phyloP scores from a whole-genome alignment of 2,797 vertebrate genomes.

The Microhierax caerulescens region DNA sequence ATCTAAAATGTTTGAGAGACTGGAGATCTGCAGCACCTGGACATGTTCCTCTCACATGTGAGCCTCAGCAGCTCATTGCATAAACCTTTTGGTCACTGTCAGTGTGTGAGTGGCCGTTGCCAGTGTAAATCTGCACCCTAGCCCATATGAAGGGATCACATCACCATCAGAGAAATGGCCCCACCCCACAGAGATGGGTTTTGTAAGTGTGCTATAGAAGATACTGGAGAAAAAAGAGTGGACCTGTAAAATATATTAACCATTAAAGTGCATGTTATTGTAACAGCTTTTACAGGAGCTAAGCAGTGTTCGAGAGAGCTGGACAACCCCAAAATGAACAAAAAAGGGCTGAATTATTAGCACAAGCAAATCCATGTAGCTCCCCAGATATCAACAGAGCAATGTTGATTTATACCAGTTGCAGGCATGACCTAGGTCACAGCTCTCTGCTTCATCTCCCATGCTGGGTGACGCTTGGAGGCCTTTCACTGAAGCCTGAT shows the following conservation, averaged over 20 bases:
- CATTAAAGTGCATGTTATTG: neutral
- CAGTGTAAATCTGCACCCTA: neutral
- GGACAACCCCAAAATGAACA: neutral
- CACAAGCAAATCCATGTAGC: neutral
- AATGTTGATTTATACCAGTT: constrained; percentile 17
- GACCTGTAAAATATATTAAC: neutral
- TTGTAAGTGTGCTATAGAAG: neutral
- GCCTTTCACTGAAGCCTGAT: neutral
- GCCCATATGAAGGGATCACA: neutral
- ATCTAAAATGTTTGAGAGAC: neutral
- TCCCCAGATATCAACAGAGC: neutral
- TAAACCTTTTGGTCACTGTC: neutral
- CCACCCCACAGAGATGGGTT: neutral
- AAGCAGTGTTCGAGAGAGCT: neutral
- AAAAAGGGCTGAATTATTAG: neutral
- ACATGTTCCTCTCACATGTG: neutral
- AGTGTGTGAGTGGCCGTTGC: neutral
- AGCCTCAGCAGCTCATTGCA: neutral
- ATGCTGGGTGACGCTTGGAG: neutral
- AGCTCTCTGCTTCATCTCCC: neutral
- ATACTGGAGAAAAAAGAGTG: neutral
- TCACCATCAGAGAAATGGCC: neutral
- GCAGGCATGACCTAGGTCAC: constrained; percentile 1
- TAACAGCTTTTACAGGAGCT: neutral
- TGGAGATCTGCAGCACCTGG: neutral